Evolutionary conservation across 2,888 invertebrate species (phyloP), one percentile per base, ranked within the genome.

Genomic region (Cosmia trapezina): DNA sequence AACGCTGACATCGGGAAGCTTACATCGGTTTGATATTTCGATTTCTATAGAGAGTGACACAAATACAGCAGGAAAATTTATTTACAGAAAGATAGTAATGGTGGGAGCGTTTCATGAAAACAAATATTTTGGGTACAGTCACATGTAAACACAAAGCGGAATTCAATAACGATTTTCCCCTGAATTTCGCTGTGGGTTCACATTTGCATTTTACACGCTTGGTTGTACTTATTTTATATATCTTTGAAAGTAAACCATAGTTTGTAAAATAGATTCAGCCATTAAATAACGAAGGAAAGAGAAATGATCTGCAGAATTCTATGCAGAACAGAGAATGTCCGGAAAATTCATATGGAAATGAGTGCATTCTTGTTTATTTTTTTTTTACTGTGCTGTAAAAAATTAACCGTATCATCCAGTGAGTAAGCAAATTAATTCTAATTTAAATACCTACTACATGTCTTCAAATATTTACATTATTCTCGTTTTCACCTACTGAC

Each of bases 111-210:
- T 61, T 66, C 33, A 43, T 57, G 61, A 74, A 47, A 66, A 37
- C 28, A 80, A 64, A 80, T 80, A 61, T 73, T 73, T 80, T 73
- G 54, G 54, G 51, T 73, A 65, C 19, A 49, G 28, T 51, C 56
- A 56, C 45, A 65, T 62, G 77, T 80, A 66, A 74, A 77, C 61
- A 77, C 45, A 51, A 43, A 54, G 59, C n/a, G 28, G 17, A 49
- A 78, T 73, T 53, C 59, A 63, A 59, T 63, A 73, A 80, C 53
- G 73, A 60, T 76, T 80, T 80, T 59, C 47, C 11, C 22, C 33
- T 19, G 63, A 43, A 64, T n/a, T 64, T 60, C 28, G 53, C n/a
- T 4, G 37, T 28, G 5, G 8, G 12, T 33, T 61, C 41, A 57
- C 33, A 57, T 45, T 53, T 49, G 37, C 37, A 57, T 41, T 78